A percentile compares a stretch with the other conserved stretches of the same genome.
Evolutionary conservation across 2,113 vertebrate species (phyloP).

Genomic region (Urocynchramus pylzowi): DNA sequence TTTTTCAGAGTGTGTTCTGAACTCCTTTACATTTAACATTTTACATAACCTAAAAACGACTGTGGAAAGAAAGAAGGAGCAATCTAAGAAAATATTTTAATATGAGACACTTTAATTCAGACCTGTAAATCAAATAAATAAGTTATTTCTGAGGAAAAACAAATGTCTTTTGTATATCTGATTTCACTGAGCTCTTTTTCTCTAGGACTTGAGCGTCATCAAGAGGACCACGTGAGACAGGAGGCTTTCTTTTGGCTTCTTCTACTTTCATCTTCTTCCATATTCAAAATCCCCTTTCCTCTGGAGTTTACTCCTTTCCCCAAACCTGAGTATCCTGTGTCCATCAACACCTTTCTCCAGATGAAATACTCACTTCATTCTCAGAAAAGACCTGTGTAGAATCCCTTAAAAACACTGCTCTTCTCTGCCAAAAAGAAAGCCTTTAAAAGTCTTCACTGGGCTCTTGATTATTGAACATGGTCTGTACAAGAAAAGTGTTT

Average conservation of each 20-base stretch:
- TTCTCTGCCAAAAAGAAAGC: not conserved
- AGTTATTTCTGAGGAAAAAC: not conserved
- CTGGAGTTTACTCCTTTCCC: not conserved
- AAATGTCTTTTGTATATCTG: not conserved
- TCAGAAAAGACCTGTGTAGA: not conserved
- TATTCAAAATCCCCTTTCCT: not conserved
- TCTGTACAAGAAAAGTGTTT: not conserved
- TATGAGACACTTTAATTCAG: not conserved
- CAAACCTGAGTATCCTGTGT: not conserved
- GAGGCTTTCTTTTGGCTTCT: not conserved
- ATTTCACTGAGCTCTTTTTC: not conserved
- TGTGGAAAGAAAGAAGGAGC: not conserved
- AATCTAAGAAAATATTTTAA: not conserved
- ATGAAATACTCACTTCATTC: not conserved
- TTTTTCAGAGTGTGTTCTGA: not conserved
- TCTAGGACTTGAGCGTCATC: not conserved
- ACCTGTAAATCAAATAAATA: not conserved
- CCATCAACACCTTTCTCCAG: not conserved
- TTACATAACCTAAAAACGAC: not conserved
- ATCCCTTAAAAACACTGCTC: not conserved
- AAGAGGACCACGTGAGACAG: not conserved
- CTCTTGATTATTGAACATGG: not conserved
- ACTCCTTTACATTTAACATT: not conserved
- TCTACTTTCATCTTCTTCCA: not conserved
- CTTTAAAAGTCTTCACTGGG: not conserved